Evolutionary conservation across 1,140 invertebrate genomes (phyloP).

Genomic region (Diachasmimorpha longicaudata): DNA sequence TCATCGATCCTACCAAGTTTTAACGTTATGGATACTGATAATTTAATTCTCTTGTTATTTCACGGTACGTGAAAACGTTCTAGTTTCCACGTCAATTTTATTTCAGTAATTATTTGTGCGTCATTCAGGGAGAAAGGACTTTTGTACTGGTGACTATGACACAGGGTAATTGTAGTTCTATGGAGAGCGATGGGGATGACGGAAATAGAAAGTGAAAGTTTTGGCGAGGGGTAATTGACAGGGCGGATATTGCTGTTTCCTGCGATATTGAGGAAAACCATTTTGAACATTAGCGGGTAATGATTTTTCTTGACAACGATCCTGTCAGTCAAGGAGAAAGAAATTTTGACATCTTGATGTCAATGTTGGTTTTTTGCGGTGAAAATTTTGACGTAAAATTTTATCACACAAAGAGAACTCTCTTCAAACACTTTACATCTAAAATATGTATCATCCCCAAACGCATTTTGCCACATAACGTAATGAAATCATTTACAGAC

Average conservation of each 20-base stretch:
- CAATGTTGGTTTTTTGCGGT: background rate
- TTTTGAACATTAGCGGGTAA: too few species aligned
- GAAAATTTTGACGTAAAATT: background rate
- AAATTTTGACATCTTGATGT: background rate
- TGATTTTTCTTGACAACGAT: too few species aligned
- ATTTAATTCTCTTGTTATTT: background rate
- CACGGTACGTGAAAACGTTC: background rate
- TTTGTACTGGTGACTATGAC: too few species aligned
- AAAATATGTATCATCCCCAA: background rate
- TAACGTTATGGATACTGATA: background rate
- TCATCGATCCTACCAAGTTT: background rate
- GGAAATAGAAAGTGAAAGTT: too few species aligned
- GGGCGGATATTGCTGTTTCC: too few species aligned
- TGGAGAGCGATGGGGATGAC: too few species aligned
- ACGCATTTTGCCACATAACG: conserved; percentile 32
- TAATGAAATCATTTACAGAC: conserved; percentile 48
- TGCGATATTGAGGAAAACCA: too few species aligned
- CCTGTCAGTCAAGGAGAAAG: too few species aligned
- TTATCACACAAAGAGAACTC: background rate
- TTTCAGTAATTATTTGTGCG: background rate
- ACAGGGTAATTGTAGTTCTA: too few species aligned
- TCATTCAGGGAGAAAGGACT: background rate
- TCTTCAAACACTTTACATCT: background rate
- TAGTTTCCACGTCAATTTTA: background rate
- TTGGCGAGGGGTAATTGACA: too few species aligned